These are phyloP conservation scores for Dryobotodes eremita DNA, from an alignment of 2,888 invertebrate genomes.

Conservation along the genomic window DNA sequence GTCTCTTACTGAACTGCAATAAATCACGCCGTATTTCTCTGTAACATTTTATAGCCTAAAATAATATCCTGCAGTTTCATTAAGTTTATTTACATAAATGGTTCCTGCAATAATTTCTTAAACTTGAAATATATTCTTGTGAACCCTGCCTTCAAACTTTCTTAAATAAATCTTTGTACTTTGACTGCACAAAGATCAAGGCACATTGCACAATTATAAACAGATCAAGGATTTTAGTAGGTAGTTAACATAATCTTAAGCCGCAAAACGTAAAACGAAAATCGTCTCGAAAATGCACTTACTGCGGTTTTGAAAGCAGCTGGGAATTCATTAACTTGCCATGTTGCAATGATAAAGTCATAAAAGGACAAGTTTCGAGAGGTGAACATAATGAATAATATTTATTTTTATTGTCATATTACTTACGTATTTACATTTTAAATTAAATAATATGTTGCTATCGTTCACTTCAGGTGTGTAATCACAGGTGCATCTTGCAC, in stretches of 20 bases:
- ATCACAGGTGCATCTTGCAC: slow-evolving; percentile 50
- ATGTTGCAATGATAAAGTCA: slow-evolving; percentile 71
- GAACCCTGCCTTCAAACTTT: slow-evolving; percentile 18
- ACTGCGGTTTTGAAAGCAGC: slow-evolving; percentile 63
- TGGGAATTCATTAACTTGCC: slow-evolving; percentile 67
- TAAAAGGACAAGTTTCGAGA: slow-evolving; percentile 68
- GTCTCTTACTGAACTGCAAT: slow-evolving; percentile 28
- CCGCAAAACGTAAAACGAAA: slow-evolving; percentile 40
- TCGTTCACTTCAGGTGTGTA: slow-evolving; percentile 38
- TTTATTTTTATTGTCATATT: slow-evolving; percentile 58
- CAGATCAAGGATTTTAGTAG: slow-evolving; percentile 61
- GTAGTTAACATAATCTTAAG: slow-evolving; percentile 53
- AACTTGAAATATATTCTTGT: neutral
- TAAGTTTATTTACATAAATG: slow-evolving; percentile 16
- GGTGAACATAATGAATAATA: slow-evolving; percentile 58
- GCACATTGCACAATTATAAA: slow-evolving; percentile 53
- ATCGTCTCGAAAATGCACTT: slow-evolving; percentile 46
- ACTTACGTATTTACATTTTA: slow-evolving; percentile 38
- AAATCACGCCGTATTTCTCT: slow-evolving; percentile 28
- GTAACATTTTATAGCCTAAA: slow-evolving; percentile 18
- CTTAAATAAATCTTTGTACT: slow-evolving; percentile 21
- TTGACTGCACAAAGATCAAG: slow-evolving; percentile 55
- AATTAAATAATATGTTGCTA: slow-evolving; percentile 47
- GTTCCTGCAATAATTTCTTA: neutral
- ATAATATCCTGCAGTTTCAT: slow-evolving; percentile 26